These are phyloP conservation scores for Colletes collaris DNA, from an alignment of 2,888 invertebrate genomes.

Conservation along the genomic window DNA sequence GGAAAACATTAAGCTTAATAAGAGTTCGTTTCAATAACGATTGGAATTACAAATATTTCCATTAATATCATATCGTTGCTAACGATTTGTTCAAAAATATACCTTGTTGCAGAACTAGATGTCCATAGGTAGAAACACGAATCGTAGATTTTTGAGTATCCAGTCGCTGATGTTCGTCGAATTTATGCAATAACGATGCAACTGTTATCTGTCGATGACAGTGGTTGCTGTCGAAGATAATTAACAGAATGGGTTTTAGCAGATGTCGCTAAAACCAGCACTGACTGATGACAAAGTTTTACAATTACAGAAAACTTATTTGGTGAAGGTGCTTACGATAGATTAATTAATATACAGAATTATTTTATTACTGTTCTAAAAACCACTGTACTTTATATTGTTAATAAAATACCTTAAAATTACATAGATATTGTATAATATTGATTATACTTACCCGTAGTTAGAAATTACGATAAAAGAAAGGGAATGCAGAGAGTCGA, in stretches of 20 bases:
- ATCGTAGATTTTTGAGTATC: background rate
- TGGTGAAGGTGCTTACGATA: background rate
- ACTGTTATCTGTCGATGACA: background rate
- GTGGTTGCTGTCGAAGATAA: background rate
- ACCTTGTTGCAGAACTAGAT: too few species aligned
- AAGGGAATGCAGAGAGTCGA: background rate
- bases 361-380: background rate
- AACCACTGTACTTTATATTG: background rate
- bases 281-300: background rate
- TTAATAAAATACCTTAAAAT: background rate
- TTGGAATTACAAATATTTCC: too few species aligned
- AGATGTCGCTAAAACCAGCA: background rate
- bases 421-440: background rate
- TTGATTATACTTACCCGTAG: background rate
- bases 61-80: too few species aligned
- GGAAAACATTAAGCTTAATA: background rate
- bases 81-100: too few species aligned
- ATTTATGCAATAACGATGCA: background rate
- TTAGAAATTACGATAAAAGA: background rate
- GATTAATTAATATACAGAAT: background rate
- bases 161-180: constrained; percentile 23
- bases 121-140: background rate
- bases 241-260: background rate
- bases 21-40: too few species aligned
- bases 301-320: background rate